Evolutionary conservation across 2,888 invertebrate genomes (phyloP), one percentile per base, ranked within the genome.

Genomic region (Mesorhabditis belari): DNA sequence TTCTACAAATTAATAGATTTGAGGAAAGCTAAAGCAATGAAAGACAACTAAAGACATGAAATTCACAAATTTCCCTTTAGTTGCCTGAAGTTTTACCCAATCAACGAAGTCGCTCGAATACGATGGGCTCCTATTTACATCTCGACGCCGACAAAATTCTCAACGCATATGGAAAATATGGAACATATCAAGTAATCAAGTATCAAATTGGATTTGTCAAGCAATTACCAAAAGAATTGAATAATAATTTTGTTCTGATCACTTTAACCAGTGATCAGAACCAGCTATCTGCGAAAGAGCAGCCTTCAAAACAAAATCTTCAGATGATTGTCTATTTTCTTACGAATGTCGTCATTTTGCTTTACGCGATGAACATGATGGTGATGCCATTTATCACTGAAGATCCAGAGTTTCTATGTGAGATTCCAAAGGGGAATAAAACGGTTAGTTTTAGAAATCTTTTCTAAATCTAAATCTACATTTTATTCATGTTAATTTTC

Each of bases 101-200:
- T n/a, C n/a, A n/a, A n/a, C n/a, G n/a, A n/a, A n/a, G n/a, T n/a
- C 44, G n/a, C 44, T 9, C 44, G n/a, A 35, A 35, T 35, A 35
- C 44, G 44, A 17, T 35, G 12, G 44, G 44, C 12, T 35, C 44
- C n/a, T 70, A 70, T 52, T 54, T 72, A 0, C 63, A 68, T 54
- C 52, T 79, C 9, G 79, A 80, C 58, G 73, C 79, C 6, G 79
- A 79, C 60, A 80, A 79, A 58, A 69, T 79, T 3, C 56, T 80
- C 3, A 59, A 68, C 2, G 69, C 69, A 19, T 76, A 71, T 57
- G 79, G 79, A 17, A 80, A 72, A 53, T 79, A 66, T 60, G 79
- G 79, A 26, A 52, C 63, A 49, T 77, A 77, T 69, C 79, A 78
- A 70, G 78, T 76, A 57, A 19, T 52, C 26, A 25, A 29, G 2